Conservation (phyloP, 2,888 invertebrate genomes). For the Eulithis testata region DNA sequence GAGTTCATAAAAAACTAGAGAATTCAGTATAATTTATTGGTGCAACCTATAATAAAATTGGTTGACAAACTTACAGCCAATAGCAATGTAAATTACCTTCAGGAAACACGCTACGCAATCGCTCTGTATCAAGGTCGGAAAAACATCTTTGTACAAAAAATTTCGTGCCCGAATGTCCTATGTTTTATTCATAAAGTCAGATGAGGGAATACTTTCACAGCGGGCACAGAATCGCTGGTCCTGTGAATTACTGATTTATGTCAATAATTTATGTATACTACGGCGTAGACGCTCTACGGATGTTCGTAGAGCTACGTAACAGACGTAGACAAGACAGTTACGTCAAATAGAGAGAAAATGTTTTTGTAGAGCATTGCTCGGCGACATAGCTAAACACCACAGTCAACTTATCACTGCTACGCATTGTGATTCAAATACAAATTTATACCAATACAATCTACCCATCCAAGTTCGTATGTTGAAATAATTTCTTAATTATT, state of each 20-base stretch:
- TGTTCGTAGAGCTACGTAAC: neutral
- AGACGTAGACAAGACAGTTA: neutral
- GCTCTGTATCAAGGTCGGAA: slow-evolving; percentile 51
- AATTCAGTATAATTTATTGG: neutral
- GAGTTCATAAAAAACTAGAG: neutral
- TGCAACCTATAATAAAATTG: slow-evolving; percentile 9
- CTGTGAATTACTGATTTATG: neutral
- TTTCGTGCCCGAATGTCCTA: slow-evolving; percentile 50
- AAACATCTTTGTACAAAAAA: slow-evolving; percentile 55
- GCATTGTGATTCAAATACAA: too few species aligned
- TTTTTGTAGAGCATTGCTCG: too few species aligned
- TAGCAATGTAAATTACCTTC: slow-evolving; percentile 34
- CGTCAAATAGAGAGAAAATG: neutral
- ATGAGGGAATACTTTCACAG: slow-evolving; percentile 51
- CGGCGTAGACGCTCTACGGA: slow-evolving; percentile 9
- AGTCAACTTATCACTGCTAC: too few species aligned
- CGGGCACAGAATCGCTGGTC: slow-evolving; percentile 4
- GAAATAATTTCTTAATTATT: too few species aligned
- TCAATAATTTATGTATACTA: neutral
- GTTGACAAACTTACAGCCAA: slow-evolving; percentile 13
- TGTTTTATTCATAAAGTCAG: slow-evolving; percentile 65
- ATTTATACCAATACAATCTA: too few species aligned
- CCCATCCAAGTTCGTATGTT: too few species aligned
- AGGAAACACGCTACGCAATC: slow-evolving; percentile 43
- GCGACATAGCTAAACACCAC: too few species aligned